Base-by-base conservation (phyloP, 2,888 invertebrate genomes). In the Ennomos quercinarius region DNA sequence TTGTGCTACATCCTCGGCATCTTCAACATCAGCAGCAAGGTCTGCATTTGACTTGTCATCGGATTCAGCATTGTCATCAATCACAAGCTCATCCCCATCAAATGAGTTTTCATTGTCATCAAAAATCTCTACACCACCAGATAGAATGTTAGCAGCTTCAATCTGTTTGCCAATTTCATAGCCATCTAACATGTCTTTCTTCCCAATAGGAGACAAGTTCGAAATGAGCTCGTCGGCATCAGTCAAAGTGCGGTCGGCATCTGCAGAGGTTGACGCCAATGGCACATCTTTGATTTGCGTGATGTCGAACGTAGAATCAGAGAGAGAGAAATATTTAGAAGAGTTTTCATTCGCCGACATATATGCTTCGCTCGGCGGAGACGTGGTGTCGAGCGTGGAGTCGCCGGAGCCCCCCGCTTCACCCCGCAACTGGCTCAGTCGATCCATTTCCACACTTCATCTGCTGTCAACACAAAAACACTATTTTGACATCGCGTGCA, bases 401-500 rank as follows among this genome's bases (percentile, higher is more conserved):
- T 91, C 90, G 64, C 78, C 74, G 64, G 86, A 85, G 61, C 83
- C 78, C 67, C 84, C 87, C 76, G 85, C 85, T 70, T 83, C 85
- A 59, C 81, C 84, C 68, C 87, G 83, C 81, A 92, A 81, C 80
- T 90, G 86, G 73, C 78, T 89, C 81, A 91, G 70, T 78, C 91
- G 90, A 91, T 91, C 92, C 92, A 92, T 92, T 83, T 72, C 81
- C 87, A 84, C 87, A 82, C 86, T 85, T 90, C 91, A 92, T 91
- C 86, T 88, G 88, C 81, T 81, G 78, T 75, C 79, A 80, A 78
- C 71, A 79, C 68, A 71, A 75, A 73, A 75, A 72, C 61, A 70
- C 68, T 53, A 72, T 70, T 71, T 63, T 36, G 37, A 42, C 37
- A 13, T 41, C n/a, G 66, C 59, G 64, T 67, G 64, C 60, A 35